A percentile compares a stretch with the other conserved stretches of the same genome.
Conservation (phyloP, 2,888 invertebrate genomes). For the Drosophila seclusa region DNA sequence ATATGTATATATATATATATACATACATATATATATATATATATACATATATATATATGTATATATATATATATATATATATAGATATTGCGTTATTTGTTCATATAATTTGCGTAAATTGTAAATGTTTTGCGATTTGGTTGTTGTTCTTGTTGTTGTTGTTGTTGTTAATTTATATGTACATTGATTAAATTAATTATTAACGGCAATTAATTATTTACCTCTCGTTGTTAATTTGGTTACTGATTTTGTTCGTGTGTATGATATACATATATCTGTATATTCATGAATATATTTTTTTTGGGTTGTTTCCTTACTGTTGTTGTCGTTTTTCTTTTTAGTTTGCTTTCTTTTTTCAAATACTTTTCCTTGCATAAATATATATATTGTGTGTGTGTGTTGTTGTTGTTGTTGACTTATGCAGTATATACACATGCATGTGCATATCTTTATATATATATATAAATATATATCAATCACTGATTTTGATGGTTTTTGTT, state of each 20-base stretch:
- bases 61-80: constrained; percentile 13
- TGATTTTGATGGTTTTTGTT: constrained; percentile 21
- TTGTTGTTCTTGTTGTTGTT: constrained; percentile 40
- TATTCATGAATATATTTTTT: constrained; percentile 38
- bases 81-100: constrained; percentile 65
- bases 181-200: constrained; percentile 35
- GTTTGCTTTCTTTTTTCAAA: constrained; percentile 25
- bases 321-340: constrained; percentile 17
- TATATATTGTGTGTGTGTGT: constrained; percentile 24
- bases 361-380: constrained; percentile 39
- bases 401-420: constrained; percentile 17
- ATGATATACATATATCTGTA: constrained; percentile 11
- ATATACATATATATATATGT: constrained; percentile 47
- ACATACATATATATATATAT: constrained; percentile 33
- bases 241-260: constrained; percentile 42
- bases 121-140: constrained; percentile 47
- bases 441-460: constrained; percentile 11
- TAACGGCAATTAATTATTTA: constrained; percentile 32
- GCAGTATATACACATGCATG: constrained; percentile 14
- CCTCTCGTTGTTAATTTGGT: constrained; percentile 57
- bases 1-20: constrained; percentile 39
- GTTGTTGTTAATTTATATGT: constrained; percentile 1
- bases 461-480: constrained; percentile 14
- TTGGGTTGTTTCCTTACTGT: constrained; percentile 31
- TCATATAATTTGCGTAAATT: constrained; percentile 50